These are phyloP conservation scores for Haemorhous mexicanus DNA, from an alignment of 2,113 vertebrate species.

Conservation along the genomic window DNA sequence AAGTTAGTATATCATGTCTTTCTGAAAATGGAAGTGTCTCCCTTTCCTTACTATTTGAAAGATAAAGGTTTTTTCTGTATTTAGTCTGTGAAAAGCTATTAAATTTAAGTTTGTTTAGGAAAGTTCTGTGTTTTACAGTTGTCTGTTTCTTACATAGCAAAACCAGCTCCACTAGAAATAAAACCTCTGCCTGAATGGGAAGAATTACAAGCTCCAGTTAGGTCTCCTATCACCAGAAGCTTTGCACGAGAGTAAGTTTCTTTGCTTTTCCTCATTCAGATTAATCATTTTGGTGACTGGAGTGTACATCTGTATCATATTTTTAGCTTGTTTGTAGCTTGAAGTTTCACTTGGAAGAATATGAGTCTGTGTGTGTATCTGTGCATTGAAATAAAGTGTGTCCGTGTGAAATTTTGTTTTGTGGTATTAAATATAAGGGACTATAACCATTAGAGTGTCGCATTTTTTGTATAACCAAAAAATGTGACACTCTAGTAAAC, in stretches of 20 bases:
- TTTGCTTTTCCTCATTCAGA: not conserved
- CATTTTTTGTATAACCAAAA: not conserved
- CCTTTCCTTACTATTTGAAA: not conserved
- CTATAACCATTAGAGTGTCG: too few species aligned
- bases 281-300: not conserved
- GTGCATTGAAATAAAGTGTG: not conserved
- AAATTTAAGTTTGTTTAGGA: not conserved
- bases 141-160: slow-evolving; percentile 75
- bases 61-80: not conserved
- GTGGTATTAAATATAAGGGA: not conserved
- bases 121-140: slow-evolving; percentile 7
- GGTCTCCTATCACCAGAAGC: slow-evolving; percentile 96
- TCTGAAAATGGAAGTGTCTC: not conserved
- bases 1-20: not conserved
- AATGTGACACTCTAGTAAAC: not conserved
- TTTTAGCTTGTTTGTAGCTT: not conserved
- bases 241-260: slow-evolving; percentile 96
- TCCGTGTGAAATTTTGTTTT: not conserved
- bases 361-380: not conserved
- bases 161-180: slow-evolving; percentile 94
- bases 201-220: slow-evolving; percentile 90
- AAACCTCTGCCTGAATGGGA: slow-evolving; percentile 94
- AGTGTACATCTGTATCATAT: not conserved
- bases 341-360: not conserved
- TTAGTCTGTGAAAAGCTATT: not conserved